Conservation (phyloP, 1,140 invertebrate genomes). For the Matsumurasca onukii region DNA sequence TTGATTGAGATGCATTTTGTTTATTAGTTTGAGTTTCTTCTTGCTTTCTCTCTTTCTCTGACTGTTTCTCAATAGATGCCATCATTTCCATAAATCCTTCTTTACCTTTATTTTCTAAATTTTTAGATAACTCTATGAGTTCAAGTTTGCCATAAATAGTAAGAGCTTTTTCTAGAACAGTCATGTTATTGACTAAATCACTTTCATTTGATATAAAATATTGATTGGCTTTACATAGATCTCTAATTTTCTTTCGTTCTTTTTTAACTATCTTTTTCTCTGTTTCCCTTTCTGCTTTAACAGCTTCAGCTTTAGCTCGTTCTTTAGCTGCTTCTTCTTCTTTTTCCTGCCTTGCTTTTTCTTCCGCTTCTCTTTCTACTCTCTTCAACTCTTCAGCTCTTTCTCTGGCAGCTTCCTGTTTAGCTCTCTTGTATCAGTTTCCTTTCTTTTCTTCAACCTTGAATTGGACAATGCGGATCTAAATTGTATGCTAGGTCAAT, state of each 20-base stretch:
- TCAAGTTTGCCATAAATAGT: conserved; percentile 61
- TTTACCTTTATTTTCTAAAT: conserved; percentile 63
- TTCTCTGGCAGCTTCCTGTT: conserved; percentile 83
- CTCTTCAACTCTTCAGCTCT: conserved; percentile 81
- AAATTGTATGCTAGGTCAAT: conserved; percentile 93
- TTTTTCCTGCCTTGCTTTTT: conserved; percentile 66
- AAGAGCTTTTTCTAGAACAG: conserved; percentile 87
- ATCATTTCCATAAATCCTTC: conserved; percentile 55
- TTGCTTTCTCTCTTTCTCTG: conserved; percentile 72
- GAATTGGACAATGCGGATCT: conserved; percentile 92
- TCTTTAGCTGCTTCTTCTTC: conserved; percentile 82
- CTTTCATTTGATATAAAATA: conserved; percentile 76
- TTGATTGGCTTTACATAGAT: conserved; percentile 83
- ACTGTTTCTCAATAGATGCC: conserved; percentile 64
- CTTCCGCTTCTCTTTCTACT: conserved; percentile 64
- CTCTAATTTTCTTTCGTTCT: conserved; percentile 82
- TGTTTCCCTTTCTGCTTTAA: conserved; percentile 84
- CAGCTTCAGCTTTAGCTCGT: conserved; percentile 73
- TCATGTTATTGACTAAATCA: conserved; percentile 80
- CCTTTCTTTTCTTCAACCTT: conserved; percentile 90
- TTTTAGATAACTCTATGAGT: conserved; percentile 75
- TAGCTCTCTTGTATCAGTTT: conserved; percentile 84
- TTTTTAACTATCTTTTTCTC: conserved; percentile 81
- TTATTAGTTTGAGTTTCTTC: conserved; percentile 51
- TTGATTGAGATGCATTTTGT: conserved; percentile 47